Conservation (phyloP, 2,113 vertebrate genomes). For the Neopipo cinnamomea region DNA sequence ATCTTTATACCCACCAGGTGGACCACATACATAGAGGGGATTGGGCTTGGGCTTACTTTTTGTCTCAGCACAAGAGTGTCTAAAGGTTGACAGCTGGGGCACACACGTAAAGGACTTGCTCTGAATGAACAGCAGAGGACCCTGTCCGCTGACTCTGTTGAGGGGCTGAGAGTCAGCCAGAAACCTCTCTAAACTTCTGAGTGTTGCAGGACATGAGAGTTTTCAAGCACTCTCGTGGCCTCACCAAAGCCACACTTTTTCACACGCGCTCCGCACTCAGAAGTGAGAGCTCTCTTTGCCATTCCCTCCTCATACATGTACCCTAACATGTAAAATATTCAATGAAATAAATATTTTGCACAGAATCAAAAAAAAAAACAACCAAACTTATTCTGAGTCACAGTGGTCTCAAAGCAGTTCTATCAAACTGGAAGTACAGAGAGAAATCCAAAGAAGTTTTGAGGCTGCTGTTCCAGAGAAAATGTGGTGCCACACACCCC, state of each 20-base stretch:
- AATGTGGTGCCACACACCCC: neutral
- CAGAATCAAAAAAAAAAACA: neutral
- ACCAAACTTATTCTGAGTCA: neutral
- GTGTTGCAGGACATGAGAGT: neutral
- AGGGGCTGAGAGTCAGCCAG: neutral
- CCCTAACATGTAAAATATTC: neutral
- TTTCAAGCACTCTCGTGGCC: neutral
- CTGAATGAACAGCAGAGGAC: neutral
- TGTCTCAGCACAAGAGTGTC: neutral
- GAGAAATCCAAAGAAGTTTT: neutral
- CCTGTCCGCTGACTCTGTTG: neutral
- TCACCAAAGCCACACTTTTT: neutral
- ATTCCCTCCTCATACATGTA: neutral
- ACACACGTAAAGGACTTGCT: neutral
- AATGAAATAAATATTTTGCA: neutral
- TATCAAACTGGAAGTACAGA: neutral
- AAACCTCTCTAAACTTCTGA: neutral
- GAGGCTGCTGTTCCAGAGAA: neutral
- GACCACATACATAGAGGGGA: neutral
- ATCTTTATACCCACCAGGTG: neutral
- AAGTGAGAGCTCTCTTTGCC: neutral
- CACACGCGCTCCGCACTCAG: rapidly evolving
- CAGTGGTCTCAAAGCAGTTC: neutral
- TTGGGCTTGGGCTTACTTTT: neutral
- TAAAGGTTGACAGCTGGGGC: neutral